These are phyloP conservation scores for Zoroaster sp. DNA, from an alignment of 53 echinoderm and acorn worm genomes.

Conservation along the genomic window DNA sequence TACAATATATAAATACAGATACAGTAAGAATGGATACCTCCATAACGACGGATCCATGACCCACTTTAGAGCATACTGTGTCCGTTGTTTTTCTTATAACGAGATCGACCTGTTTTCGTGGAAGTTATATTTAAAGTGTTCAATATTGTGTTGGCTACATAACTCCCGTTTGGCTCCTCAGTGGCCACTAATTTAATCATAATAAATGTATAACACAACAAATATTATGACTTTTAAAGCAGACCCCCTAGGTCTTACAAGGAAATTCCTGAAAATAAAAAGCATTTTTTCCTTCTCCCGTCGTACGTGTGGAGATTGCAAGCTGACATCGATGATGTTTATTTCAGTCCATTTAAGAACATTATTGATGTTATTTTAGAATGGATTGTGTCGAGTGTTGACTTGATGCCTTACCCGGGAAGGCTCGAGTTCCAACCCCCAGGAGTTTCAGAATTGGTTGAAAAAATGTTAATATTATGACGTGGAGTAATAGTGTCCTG, in stretches of 20 bases:
- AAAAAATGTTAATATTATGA: background rate
- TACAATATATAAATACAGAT: no score
- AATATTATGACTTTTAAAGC: constrained; percentile 18
- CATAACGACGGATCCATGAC: no score
- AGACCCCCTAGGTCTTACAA: constrained; percentile 1
- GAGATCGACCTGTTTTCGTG: no score
- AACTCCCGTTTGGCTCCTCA: background rate
- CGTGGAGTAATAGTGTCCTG: background rate
- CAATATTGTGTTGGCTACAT: background rate
- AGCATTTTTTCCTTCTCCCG: background rate
- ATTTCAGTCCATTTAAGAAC: background rate
- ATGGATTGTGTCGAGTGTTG: background rate
- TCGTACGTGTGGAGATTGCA: background rate
- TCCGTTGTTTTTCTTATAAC: no score
- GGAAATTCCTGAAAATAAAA: background rate
- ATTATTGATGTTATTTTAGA: background rate
- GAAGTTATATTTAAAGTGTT: background rate
- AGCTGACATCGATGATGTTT: background rate
- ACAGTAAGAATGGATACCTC: no score
- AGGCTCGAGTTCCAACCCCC: background rate
- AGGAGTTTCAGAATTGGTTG: background rate
- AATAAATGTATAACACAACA: constrained; percentile 1
- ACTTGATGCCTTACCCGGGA: background rate
- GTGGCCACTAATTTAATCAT: constrained; percentile 12
- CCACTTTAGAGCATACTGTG: no score